Conservation (phyloP, 2,113 vertebrate genomes). For the Mormyrus iriodes region DNA sequence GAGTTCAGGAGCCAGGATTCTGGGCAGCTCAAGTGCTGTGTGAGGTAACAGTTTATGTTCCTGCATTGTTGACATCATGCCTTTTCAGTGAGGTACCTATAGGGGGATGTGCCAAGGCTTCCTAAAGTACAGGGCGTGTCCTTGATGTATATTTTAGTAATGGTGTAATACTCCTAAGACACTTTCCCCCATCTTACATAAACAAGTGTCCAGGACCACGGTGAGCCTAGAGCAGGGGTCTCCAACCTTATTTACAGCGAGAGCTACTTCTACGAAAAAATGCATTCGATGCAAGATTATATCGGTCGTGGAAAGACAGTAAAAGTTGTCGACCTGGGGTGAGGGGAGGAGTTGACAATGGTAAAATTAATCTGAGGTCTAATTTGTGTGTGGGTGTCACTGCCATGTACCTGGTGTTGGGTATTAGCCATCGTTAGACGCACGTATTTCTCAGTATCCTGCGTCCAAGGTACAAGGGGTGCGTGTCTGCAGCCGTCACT, state of each 20-base stretch:
- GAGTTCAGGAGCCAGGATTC: background rate
- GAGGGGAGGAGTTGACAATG: background rate
- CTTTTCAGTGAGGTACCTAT: background rate
- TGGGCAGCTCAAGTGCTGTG: background rate
- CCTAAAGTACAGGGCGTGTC: background rate
- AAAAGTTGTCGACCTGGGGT: background rate
- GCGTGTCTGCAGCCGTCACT: background rate
- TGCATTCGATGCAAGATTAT: background rate
- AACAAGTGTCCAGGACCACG: background rate
- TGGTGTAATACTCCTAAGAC: background rate
- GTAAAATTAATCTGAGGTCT: background rate
- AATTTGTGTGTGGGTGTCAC: background rate
- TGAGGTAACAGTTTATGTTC: background rate
- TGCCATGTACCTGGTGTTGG: background rate
- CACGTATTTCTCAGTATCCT: background rate
- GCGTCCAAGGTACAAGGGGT: background rate
- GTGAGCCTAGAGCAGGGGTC: background rate
- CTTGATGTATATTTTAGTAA: background rate
- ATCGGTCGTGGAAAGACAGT: background rate
- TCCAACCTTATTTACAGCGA: background rate
- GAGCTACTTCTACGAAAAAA: background rate
- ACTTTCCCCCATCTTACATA: background rate
- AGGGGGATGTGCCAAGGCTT: background rate
- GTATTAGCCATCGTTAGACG: background rate
- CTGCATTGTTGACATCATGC: background rate